Evolutionary conservation across 2,797 vertebrate genomes (phyloP).

Genomic region (Acrocephalus scirpaceus): DNA sequence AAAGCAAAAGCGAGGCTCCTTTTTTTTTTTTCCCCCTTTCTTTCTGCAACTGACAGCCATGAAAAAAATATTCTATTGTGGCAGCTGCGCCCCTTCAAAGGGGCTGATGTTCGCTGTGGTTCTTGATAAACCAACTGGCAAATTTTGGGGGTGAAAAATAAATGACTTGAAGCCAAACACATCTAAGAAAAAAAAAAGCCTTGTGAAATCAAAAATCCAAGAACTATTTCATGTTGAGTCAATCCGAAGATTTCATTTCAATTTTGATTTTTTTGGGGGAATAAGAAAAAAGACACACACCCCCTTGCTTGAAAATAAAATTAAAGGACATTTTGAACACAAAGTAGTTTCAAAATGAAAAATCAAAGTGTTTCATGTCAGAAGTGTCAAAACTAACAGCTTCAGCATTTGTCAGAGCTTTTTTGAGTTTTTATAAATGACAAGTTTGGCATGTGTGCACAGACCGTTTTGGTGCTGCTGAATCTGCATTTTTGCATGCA

Average conservation of each 20-base stretch:
- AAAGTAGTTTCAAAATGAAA: slow-evolving; percentile 72
- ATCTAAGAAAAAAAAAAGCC: not conserved
- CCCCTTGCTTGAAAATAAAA: slow-evolving; percentile 68
- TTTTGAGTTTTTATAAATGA: slow-evolving; percentile 72
- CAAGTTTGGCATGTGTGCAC: slow-evolving; percentile 68
- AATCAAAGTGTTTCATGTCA: slow-evolving; percentile 73
- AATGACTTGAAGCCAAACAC: slow-evolving; percentile 12
- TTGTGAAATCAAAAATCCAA: slow-evolving; percentile 27
- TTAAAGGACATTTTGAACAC: slow-evolving; percentile 73
- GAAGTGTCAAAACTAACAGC: slow-evolving; percentile 74
- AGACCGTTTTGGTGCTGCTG: slow-evolving; percentile 67
- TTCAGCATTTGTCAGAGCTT: slow-evolving; percentile 73
- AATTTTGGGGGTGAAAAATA: not conserved
- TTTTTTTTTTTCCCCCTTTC: not conserved
- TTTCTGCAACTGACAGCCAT: not conserved
- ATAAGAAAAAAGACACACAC: slow-evolving; percentile 26
- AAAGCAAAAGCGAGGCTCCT: not conserved
- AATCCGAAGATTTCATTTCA: slow-evolving; percentile 40
- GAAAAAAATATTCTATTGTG: not conserved
- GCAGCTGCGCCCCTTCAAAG: not conserved
- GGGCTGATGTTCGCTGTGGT: not conserved
- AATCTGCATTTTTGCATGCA: slow-evolving; percentile 62
- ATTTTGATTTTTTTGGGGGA: slow-evolving; percentile 44
- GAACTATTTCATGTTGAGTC: slow-evolving; percentile 51
- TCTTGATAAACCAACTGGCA: slow-evolving; percentile 38